A percentile compares a stretch with the other conserved stretches of the same genome.
Evolutionary conservation across 1,140 invertebrate genomes (phyloP).

Genomic region (Branchinecta lindahli): DNA sequence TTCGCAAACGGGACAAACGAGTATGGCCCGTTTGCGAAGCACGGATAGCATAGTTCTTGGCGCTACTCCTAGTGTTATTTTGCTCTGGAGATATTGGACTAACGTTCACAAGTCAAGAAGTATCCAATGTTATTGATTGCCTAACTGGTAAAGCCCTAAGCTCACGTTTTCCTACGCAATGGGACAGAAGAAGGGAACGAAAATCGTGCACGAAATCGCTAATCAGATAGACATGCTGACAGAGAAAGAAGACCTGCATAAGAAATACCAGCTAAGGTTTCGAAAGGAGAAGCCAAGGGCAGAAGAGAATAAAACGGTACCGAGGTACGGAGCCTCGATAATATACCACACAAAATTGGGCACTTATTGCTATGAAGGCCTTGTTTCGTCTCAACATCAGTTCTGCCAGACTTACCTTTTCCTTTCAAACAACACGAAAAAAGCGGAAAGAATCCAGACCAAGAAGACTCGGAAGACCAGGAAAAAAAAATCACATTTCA

Average conservation of each 20-base stretch:
- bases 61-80: no score
- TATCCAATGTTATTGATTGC: no score
- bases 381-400: not conserved
- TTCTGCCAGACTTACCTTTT: not conserved
- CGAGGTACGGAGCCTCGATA: not conserved
- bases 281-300: not conserved
- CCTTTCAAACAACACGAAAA: not conserved
- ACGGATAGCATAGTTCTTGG: no score
- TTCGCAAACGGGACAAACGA: no score
- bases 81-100: no score
- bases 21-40: no score
- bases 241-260: not conserved
- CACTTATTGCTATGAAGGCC: not conserved
- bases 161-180: no score
- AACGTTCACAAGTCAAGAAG: no score
- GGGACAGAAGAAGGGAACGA: not conserved
- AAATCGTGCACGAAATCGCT: constrained; percentile 9
- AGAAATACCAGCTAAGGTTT: not conserved
- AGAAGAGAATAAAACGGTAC: not conserved
- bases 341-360: not conserved
- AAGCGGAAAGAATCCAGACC: not conserved
- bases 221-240: not conserved
- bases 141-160: no score
- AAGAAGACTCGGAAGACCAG: not conserved
- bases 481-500: not conserved